These are phyloP conservation scores for Gymnodraco acuticeps DNA, from an alignment of 2,797 vertebrate genomes.

Conservation along the genomic window DNA sequence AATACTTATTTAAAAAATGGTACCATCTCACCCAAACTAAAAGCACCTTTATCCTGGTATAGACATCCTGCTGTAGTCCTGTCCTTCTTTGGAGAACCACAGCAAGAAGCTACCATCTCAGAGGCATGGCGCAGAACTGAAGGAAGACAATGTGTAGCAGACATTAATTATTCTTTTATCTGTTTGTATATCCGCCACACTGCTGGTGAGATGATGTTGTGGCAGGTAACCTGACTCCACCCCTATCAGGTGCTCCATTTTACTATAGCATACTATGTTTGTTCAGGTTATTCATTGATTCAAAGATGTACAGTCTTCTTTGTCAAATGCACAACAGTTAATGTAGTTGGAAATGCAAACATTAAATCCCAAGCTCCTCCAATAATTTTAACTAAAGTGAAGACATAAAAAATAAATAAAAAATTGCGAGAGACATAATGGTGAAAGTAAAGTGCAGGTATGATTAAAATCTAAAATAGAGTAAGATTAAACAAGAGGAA, in stretches of 20 bases:
- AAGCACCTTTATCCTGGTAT: conserved; percentile 48
- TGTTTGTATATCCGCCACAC: conserved; percentile 19
- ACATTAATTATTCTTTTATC: conserved; percentile 11
- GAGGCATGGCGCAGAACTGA: conserved; percentile 57
- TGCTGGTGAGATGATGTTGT: conserved; percentile 27
- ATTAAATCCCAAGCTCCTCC: no score
- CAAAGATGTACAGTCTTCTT: no score
- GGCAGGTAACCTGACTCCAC: conserved; percentile 47
- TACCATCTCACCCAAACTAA: neutral
- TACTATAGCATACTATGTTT: neutral
- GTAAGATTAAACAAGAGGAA: no score
- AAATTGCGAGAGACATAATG: no score
- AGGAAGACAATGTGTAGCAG: conserved; percentile 12
- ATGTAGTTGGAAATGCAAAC: no score
- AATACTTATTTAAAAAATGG: neutral
- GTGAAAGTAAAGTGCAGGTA: no score
- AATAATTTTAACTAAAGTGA: no score
- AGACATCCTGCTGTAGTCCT: conserved; percentile 41
- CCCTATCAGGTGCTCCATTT: conserved; percentile 40
- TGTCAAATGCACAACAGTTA: no score
- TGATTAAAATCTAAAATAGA: no score
- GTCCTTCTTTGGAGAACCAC: conserved; percentile 45
- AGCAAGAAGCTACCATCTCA: conserved; percentile 67
- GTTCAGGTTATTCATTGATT: neutral
- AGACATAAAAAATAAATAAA: no score